phyloP scores from a whole-genome alignment of 2,797 vertebrate species.

The Alosa sapidissima region DNA sequence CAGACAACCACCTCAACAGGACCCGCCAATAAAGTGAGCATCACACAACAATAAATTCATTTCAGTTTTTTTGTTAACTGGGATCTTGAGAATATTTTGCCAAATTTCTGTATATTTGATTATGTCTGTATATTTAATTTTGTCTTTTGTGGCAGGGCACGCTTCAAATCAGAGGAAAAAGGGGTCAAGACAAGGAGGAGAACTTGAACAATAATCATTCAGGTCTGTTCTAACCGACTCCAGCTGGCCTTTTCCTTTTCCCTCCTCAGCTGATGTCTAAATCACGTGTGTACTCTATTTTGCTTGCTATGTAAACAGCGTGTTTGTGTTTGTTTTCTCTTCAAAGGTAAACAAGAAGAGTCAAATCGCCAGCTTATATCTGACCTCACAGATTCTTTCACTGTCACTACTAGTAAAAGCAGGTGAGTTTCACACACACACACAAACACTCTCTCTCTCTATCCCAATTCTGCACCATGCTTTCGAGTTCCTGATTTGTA shows the following conservation, averaged over 20 bases:
- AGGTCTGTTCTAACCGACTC: slow-evolving; percentile 53
- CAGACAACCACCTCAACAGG: slow-evolving; percentile 54
- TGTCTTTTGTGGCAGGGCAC: slow-evolving; percentile 57
- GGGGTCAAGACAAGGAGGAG: slow-evolving; percentile 63
- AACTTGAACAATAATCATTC: slow-evolving; percentile 55
- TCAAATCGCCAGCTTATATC: background rate
- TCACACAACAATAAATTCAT: background rate
- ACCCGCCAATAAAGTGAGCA: slow-evolving; percentile 61
- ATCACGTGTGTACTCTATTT: background rate
- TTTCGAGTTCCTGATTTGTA: background rate
- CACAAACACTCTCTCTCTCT: background rate
- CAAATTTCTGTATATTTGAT: background rate
- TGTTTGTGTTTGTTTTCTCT: slow-evolving; percentile 19
- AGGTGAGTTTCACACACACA: background rate
- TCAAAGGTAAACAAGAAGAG: slow-evolving; percentile 11
- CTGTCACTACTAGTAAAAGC: slow-evolving; percentile 1
- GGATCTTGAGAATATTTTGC: background rate
- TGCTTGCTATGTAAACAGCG: slow-evolving; percentile 21
- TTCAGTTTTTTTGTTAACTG: background rate
- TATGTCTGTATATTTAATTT: background rate
- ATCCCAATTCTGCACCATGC: background rate
- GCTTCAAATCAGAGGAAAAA: slow-evolving; percentile 50
- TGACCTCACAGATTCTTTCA: background rate
- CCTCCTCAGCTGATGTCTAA: background rate
- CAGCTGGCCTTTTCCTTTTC: background rate